Evolutionary conservation across 2,113 vertebrate species (phyloP).

Genomic region (Sinocyclocheilus anshuiensis): DNA sequence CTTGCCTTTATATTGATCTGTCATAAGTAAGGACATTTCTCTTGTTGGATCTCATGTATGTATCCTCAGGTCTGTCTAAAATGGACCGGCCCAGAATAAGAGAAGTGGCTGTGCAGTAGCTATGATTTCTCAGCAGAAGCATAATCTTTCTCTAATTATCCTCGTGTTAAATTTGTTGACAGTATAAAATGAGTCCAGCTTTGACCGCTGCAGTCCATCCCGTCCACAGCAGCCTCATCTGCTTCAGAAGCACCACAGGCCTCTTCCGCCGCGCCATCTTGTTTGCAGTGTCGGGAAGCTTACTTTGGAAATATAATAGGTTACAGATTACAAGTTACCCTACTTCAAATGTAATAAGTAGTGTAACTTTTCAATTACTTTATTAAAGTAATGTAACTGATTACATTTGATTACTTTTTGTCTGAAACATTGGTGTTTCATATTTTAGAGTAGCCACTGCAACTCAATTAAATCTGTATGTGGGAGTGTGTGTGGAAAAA

Average conservation of each 20-base stretch:
- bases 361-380: too few relatives aligned
- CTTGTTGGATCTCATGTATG: neutral
- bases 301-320: too few relatives aligned
- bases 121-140: neutral
- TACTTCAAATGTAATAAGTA: too few relatives aligned
- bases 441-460: too few relatives aligned
- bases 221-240: neutral
- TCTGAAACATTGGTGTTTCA: too few relatives aligned
- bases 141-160: neutral
- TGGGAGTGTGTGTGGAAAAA: too few relatives aligned
- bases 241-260: slow-evolving; percentile 15
- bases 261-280: neutral
- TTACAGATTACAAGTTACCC: too few relatives aligned
- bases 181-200: neutral
- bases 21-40: neutral
- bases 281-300: too few relatives aligned
- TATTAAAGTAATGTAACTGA: too few relatives aligned
- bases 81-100: neutral
- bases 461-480: too few relatives aligned
- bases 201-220: neutral
- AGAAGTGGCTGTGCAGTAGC: neutral
- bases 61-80: neutral
- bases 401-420: too few relatives aligned
- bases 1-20: neutral
- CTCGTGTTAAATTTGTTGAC: neutral